These are phyloP conservation scores for Oreamnos americanus DNA, from an alignment of 2,113 vertebrate species.

Conservation along the genomic window DNA sequence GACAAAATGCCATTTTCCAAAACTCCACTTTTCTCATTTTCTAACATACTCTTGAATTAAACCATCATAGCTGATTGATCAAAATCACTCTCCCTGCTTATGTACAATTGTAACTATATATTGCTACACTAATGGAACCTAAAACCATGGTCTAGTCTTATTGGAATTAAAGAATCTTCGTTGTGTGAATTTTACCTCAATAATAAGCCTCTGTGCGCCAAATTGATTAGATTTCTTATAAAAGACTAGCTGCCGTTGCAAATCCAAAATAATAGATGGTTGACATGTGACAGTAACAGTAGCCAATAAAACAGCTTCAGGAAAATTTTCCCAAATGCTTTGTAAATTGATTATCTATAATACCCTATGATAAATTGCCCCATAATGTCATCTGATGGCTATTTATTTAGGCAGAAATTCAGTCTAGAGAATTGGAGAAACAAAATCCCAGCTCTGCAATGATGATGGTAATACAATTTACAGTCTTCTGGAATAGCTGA, in stretches of 20 bases:
- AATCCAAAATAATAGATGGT: slow-evolving; percentile 76
- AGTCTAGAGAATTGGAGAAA: slow-evolving; percentile 61
- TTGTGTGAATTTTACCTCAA: slow-evolving; percentile 50
- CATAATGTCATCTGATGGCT: slow-evolving; percentile 75
- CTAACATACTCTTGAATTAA: slow-evolving; percentile 42
- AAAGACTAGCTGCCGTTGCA: slow-evolving; percentile 68
- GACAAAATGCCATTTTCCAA: slow-evolving; percentile 15
- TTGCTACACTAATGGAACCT: slow-evolving; percentile 24
- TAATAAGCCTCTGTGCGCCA: slow-evolving; percentile 51
- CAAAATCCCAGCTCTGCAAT: slow-evolving; percentile 7
- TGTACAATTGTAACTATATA: background rate
- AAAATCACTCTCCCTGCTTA: background rate
- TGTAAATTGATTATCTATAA: slow-evolving; percentile 71
- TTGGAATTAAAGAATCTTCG: slow-evolving; percentile 41
- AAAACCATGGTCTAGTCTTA: background rate
- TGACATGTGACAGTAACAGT: slow-evolving; percentile 69
- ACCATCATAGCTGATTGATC: slow-evolving; percentile 17
- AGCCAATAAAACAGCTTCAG: slow-evolving; percentile 69
- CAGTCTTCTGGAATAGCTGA: slow-evolving; percentile 34
- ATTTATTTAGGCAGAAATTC: slow-evolving; percentile 75
- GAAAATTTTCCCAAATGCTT: slow-evolving; percentile 72
- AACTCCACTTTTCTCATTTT: slow-evolving; percentile 47
- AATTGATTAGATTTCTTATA: slow-evolving; percentile 68
- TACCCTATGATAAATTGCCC: slow-evolving; percentile 66
- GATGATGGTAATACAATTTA: slow-evolving; percentile 59